Evolutionary conservation across 2,797 vertebrate species (phyloP), one percentile per base, ranked within the genome.

Genomic region (Eulemur coronatus): DNA sequence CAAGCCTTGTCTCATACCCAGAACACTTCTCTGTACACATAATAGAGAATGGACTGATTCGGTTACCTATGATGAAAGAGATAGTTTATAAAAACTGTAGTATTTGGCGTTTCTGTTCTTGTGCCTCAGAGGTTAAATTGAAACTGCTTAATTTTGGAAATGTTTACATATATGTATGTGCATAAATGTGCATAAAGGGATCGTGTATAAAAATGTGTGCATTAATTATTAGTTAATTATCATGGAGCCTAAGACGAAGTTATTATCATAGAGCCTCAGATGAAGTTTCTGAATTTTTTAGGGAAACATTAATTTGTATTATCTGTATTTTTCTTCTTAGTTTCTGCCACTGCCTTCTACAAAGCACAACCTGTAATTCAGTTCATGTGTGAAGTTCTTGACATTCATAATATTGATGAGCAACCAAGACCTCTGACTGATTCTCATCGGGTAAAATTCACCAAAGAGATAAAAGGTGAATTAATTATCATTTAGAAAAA

Each of bases 401-500:
- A 99, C 99, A 99, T 99, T 98, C 99, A 99, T 99, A 99, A 99
- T 98, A 99, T 99, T 78, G 99, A 99, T 96, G 99, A 99, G 98
- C 99, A 99, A 98, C 99, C 99, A 61, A 99, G 99, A 92, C 99
- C 99, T 96, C 99, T 99, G 98, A 99, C 99, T 80, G 99, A 99
- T 99, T 99, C 99, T 91, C 99, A 99, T 98, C 98, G 99, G 98
- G 99, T 99, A 99, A 99, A 99, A 98, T 99, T 99, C 99, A 99
- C 99, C 99, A 99, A 99, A 99, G 99, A 99, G 99, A 99, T 99
- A 98, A 99, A 99, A 99, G 99, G 99, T 99, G 94, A 98, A 98
- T 98, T 96, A 72, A 85, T 95, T 80, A 2, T 1, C 43, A 61
- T 84, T 88, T 86, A 70, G 17, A 93, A 88, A 35, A 96, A 43